phyloP scores from a whole-genome alignment of 2,888 invertebrate species.

The Falcaria lacertinaria region DNA sequence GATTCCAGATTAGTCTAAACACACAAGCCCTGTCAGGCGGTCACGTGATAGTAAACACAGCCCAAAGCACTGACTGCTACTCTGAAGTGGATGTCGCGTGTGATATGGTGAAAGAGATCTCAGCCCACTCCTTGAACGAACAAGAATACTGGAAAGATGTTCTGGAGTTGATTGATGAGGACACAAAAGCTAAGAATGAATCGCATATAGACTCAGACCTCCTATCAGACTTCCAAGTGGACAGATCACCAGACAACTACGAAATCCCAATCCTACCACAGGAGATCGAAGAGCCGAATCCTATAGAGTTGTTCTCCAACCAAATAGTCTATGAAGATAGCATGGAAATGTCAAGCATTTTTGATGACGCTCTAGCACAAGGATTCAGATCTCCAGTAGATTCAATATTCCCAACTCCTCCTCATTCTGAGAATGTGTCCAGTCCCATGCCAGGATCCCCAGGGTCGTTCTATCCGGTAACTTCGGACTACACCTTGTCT shows the following conservation, averaged over 20 bases:
- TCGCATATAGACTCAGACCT: conserved; percentile 14
- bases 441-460: conserved; percentile 52
- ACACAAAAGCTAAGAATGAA: conserved; percentile 14
- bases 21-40: conserved; percentile 55
- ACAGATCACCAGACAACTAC: conserved; percentile 11
- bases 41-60: conserved; percentile 48
- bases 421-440: conserved; percentile 47
- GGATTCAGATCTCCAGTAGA: conserved; percentile 5
- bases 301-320: conserved; percentile 29
- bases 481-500: conserved; percentile 44
- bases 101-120: conserved; percentile 37
- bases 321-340: conserved; percentile 24
- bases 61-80: conserved; percentile 24
- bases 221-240: conserved; percentile 22
- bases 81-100: conserved; percentile 42
- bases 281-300: conserved; percentile 16
- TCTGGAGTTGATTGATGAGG: conserved; percentile 39
- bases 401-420: conserved; percentile 50
- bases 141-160: conserved; percentile 38
- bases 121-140: conserved; percentile 36
- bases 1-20: conserved; percentile 53
- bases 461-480: conserved; percentile 34
- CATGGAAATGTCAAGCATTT: conserved; percentile 18
- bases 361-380: conserved; percentile 10
- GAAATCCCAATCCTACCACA: conserved; percentile 7